These are phyloP conservation scores for Neolamprologus longior DNA, from an alignment of 2,113 vertebrate species.

Conservation along the genomic window DNA sequence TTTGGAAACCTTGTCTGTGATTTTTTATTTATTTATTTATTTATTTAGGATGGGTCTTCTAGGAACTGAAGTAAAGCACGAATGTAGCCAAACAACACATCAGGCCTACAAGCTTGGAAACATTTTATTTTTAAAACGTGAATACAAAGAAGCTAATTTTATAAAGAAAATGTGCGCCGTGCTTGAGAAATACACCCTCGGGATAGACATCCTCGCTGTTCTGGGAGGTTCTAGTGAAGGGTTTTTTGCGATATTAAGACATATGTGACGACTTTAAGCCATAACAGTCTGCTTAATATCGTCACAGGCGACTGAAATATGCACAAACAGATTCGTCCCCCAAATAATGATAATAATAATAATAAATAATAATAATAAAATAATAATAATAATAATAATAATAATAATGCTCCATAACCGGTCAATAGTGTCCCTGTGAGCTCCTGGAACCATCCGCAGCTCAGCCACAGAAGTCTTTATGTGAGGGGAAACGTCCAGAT, in stretches of 20 bases:
- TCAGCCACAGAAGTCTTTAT: constrained; percentile 54
- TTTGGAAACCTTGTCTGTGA: not conserved
- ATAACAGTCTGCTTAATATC: not conserved
- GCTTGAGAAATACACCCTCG: not conserved
- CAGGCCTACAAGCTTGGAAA: not conserved
- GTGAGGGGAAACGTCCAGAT: constrained; percentile 39
- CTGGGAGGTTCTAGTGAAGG: not conserved
- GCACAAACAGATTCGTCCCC: not conserved
- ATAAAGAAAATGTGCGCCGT: not conserved
- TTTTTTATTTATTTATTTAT: not conserved
- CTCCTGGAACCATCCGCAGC: not conserved
- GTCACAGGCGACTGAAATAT: not conserved
- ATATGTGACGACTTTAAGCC: not conserved
- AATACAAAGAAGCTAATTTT: not conserved
- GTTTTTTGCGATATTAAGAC: not conserved
- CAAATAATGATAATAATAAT: not conserved
- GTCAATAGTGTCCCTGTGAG: not conserved
- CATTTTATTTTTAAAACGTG: not conserved
- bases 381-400: not conserved
- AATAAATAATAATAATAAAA: not conserved
- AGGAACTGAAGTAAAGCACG: not conserved
- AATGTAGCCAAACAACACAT: not conserved
- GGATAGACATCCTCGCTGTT: not conserved
- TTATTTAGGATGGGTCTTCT: not conserved
- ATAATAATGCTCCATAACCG: not conserved